Evolutionary conservation across 2,888 invertebrate genomes (phyloP).

Genomic region (Pherbina coryleti): DNA sequence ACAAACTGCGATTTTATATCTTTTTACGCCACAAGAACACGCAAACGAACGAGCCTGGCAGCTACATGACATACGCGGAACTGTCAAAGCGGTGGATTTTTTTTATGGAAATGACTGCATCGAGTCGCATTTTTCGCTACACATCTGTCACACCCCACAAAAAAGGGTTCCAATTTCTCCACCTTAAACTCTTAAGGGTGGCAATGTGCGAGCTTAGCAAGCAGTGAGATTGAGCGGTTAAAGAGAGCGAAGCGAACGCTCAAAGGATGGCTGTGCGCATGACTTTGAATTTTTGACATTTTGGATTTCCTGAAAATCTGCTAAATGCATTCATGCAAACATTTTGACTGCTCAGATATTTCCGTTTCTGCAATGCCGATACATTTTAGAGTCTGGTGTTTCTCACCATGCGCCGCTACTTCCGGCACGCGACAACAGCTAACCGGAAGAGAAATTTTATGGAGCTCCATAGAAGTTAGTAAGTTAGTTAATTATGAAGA

Average conservation of each 20-base stretch:
- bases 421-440: slow-evolving; percentile 5
- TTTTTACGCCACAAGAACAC: not conserved
- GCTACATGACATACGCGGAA: slow-evolving; percentile 21
- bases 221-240: not conserved
- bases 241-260: not conserved
- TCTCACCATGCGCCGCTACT: slow-evolving; percentile 7
- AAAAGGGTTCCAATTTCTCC: not conserved
- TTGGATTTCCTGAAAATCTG: slow-evolving; percentile 16
- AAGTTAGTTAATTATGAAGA: not conserved
- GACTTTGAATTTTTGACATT: slow-evolving; percentile 7
- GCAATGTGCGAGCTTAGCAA: not conserved
- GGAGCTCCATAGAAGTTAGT: not conserved
- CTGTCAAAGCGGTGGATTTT: slow-evolving; percentile 19
- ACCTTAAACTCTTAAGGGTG: not conserved
- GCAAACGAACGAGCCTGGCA: slow-evolving; percentile 15
- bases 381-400: not conserved
- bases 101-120: not conserved
- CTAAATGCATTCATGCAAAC: slow-evolving; percentile 1
- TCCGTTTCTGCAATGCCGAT: not conserved
- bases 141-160: not conserved
- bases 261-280: not conserved
- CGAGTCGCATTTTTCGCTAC: not conserved
- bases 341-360: not conserved
- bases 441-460: not conserved
- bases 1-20: not conserved